Base-by-base conservation (phyloP, 92 coral and sea anemone genomes). In the Metridium senile region DNA sequence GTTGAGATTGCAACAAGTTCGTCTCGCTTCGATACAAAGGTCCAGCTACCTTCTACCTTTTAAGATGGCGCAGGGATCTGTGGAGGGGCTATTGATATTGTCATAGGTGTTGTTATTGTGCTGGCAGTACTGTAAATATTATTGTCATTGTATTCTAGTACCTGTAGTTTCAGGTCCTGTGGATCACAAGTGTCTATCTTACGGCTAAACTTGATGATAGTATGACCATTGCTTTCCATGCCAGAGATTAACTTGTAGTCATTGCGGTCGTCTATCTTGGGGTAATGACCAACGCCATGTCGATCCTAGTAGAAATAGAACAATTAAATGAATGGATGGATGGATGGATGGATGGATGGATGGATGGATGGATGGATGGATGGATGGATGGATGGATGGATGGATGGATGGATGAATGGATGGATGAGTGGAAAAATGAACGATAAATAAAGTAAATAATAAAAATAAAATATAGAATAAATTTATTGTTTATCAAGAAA, bases 171-270 rank as follows among this genome's bases (percentile, higher is more conserved):
- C 26, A 19, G 58, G 83, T 83, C 87, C 21, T 74, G 33, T 19
- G 29, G 20, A 43, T 84, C 89, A 21, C 89, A 84, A 33, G 89
- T 84, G 80, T 84, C 80, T 51, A 84, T 71, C 65, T 84, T 78
- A 17, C 89, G 66, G 7, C 74, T 66, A 46, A 84, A 84, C 71
- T 71, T 71, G 25, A 84, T 74, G 75, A 76, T 51, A n/a, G 89
- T 84, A 32, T 53, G 68, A 22, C 89, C 89, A 64, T 71, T 76
- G 52, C 47, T 62, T 49, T 84, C 89, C 23, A 68, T 57, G 58
- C 76, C 73, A 22, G 74, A 71, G 33, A 51, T 58, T 53, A 84
- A 39, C 1, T 78, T 28, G 51, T 72, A 84, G 58, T 84, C 84
- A 23, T 84, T 71, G 28, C 66, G 79, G 11, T 72, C 61, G 54